Conservation (phyloP, 2,113 vertebrate species). For the Phainopepla nitens region DNA sequence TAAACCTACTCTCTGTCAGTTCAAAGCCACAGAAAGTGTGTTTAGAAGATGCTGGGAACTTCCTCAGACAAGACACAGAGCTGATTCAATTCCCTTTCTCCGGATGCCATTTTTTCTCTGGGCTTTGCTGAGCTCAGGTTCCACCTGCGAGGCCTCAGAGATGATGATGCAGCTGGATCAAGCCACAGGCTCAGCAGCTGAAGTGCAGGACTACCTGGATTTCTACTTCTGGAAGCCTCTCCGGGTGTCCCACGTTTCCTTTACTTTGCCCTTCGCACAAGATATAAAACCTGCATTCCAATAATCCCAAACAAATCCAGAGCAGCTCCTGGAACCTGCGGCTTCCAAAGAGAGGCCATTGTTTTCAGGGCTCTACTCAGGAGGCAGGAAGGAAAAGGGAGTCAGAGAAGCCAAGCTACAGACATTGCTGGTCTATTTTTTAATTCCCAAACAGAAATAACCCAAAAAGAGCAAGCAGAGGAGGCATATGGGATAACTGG, state of each 20-base stretch:
- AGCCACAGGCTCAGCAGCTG: neutral
- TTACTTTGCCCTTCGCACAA: neutral
- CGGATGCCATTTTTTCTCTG: accelerated
- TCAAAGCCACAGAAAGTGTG: neutral
- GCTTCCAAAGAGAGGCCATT: accelerated
- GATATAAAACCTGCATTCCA: neutral
- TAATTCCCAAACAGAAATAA: neutral
- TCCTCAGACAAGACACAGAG: neutral
- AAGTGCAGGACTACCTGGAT: neutral
- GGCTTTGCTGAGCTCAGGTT: neutral
- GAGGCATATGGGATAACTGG: neutral
- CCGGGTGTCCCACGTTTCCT: neutral
- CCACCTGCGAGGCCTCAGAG: neutral
- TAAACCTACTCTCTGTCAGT: neutral
- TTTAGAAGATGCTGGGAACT: neutral
- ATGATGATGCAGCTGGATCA: neutral
- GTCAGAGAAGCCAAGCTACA: neutral
- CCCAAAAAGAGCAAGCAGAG: neutral
- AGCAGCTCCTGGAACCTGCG: neutral
- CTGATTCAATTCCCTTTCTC: neutral
- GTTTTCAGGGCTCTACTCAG: neutral
- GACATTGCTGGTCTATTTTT: neutral
- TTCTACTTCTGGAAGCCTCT: neutral
- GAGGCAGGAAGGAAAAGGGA: neutral
- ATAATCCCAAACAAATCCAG: neutral